These are phyloP conservation scores for Parambassis ranga DNA, from an alignment of 2,797 vertebrate species.

Conservation along the genomic window DNA sequence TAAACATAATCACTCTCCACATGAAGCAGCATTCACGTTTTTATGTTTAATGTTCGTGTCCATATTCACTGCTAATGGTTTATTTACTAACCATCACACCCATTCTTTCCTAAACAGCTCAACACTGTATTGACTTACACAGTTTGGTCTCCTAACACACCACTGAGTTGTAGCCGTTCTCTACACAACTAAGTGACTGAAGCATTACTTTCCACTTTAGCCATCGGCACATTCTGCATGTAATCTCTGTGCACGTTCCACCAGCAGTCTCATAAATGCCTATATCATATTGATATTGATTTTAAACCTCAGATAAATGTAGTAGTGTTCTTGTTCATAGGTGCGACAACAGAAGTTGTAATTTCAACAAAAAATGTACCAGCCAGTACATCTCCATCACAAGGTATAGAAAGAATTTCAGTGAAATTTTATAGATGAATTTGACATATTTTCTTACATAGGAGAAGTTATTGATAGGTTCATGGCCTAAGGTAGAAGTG, in stretches of 20 bases:
- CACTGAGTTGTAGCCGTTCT: not conserved
- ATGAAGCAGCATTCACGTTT: not conserved
- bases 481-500: too few species aligned
- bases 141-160: not conserved
- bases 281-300: not conserved
- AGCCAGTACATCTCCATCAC: not conserved
- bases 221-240: slow-evolving; percentile 3
- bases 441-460: too few species aligned
- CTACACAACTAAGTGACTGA: not conserved
- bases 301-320: not conserved
- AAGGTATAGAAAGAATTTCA: slow-evolving; percentile 52
- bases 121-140: not conserved
- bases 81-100: slow-evolving; percentile 6
- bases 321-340: slow-evolving; percentile 17
- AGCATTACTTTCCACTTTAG: not conserved
- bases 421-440: too few species aligned
- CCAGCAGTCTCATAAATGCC: not conserved
- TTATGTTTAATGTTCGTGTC: not conserved
- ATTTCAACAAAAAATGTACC: not conserved
- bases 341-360: slow-evolving; percentile 5
- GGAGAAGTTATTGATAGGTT: too few species aligned
- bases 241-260: not conserved
- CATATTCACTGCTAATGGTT: not conserved
- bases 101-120: not conserved
- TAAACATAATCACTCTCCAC: not conserved